Percentiles rank a stretch among this genome's conserved stretches.
These are phyloP conservation scores for Vanessa tameamea DNA, from an alignment of 1,140 invertebrate species.

Conservation along the genomic window DNA sequence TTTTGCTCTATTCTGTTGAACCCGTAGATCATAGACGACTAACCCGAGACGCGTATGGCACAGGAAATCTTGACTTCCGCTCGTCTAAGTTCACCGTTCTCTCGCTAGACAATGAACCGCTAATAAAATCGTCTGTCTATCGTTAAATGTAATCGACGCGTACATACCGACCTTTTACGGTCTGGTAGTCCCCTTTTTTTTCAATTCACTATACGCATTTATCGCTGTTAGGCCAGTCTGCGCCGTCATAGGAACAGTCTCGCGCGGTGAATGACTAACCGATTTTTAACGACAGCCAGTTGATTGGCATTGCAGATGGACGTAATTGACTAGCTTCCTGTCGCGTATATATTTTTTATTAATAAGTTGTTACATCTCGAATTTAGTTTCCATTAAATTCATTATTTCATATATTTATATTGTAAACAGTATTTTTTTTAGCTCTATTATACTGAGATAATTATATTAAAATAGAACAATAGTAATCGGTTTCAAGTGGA, in stretches of 20 bases:
- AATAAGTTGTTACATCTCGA: neutral
- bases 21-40: constrained; percentile 44
- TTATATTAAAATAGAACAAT: no score
- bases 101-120: constrained; percentile 68
- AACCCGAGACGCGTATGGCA: constrained; percentile 45
- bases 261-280: constrained; percentile 31
- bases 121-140: constrained; percentile 61
- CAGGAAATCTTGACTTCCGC: constrained; percentile 73
- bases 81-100: constrained; percentile 63
- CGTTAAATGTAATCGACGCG: constrained; percentile 61
- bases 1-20: constrained; percentile 61
- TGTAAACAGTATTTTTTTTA: neutral
- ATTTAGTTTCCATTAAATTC: neutral
- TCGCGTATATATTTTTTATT: neutral
- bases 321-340: constrained; percentile 17
- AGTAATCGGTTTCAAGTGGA: no score
- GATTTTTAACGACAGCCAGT: constrained; percentile 23
- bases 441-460: no score
- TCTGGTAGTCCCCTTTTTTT: constrained; percentile 57
- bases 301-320: constrained; percentile 25
- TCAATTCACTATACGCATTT: constrained; percentile 42
- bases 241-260: constrained; percentile 31
- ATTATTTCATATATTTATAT: neutral
- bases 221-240: constrained; percentile 37
- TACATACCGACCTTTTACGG: constrained; percentile 59